Percentiles rank a stretch among this genome's conserved stretches.
These are phyloP conservation scores for Polia nebulosa DNA, from an alignment of 2,888 invertebrate genomes.

Conservation along the genomic window DNA sequence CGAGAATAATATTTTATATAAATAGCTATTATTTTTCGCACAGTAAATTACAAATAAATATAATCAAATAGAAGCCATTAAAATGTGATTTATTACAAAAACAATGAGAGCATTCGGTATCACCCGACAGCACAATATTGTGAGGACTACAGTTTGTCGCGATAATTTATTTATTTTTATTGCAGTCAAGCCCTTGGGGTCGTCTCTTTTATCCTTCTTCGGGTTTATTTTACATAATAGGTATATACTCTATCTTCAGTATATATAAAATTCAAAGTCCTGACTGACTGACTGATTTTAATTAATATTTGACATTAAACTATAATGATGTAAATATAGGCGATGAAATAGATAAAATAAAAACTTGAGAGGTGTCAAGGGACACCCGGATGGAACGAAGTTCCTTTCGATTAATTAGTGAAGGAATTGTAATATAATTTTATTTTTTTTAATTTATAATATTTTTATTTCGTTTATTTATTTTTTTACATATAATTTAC, in stretches of 20 bases:
- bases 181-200: conserved; percentile 1
- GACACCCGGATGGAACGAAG: too few relatives aligned
- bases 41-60: conserved; percentile 31
- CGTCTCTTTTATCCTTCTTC: neutral
- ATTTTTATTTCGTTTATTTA: too few relatives aligned
- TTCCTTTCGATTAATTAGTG: too few relatives aligned
- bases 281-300: too few relatives aligned
- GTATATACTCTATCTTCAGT: neutral
- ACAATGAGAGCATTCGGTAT: conserved; percentile 41
- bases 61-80: conserved; percentile 53
- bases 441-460: too few relatives aligned
- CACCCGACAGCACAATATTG: conserved; percentile 13
- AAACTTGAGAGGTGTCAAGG: too few relatives aligned
- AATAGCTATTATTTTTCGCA: conserved; percentile 18
- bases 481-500: too few relatives aligned
- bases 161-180: conserved; percentile 27
- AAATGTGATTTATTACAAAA: conserved; percentile 51
- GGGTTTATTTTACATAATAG: neutral
- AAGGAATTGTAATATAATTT: too few relatives aligned
- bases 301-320: too few relatives aligned
- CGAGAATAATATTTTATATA: conserved; percentile 7
- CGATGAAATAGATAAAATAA: too few relatives aligned
- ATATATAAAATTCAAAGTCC: too few relatives aligned
- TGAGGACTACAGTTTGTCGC: conserved; percentile 10
- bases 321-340: too few relatives aligned